These are phyloP conservation scores for Chironomus tentans DNA, from an alignment of 2,888 invertebrate genomes.

Conservation along the genomic window DNA sequence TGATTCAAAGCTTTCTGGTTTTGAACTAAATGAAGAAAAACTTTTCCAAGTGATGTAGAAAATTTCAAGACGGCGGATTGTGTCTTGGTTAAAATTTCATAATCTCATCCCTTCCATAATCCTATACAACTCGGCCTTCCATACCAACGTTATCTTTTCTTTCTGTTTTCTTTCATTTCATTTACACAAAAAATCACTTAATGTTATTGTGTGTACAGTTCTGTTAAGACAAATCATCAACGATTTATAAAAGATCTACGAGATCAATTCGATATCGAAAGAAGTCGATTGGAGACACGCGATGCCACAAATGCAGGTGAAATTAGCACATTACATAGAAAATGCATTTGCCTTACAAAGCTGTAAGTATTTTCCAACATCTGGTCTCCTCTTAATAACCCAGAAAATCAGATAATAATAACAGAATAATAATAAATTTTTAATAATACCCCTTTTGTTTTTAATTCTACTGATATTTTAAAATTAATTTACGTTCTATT, in stretches of 20 bases:
- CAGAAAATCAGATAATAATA: background rate
- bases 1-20: no score
- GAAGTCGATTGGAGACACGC: slow-evolving; percentile 40
- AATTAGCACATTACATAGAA: slow-evolving; percentile 48
- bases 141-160: background rate
- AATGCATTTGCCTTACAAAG: slow-evolving; percentile 49
- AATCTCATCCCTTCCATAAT: no score
- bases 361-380: slow-evolving; percentile 41
- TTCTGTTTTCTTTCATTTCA: slow-evolving; percentile 6
- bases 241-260: slow-evolving; percentile 40
- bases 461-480: no score
- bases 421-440: no score
- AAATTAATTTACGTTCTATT: no score
- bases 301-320: slow-evolving; percentile 47
- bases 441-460: background rate
- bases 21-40: no score
- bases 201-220: slow-evolving; percentile 36
- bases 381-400: background rate
- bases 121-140: slow-evolving; percentile 22
- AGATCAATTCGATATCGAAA: slow-evolving; percentile 40
- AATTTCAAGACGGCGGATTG: no score
- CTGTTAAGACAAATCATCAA: slow-evolving; percentile 43
- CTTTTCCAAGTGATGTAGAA: no score
- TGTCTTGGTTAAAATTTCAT: no score
- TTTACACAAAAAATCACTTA: background rate